Percentiles rank a stretch among this genome's conserved stretches.
phyloP scores from a whole-genome alignment of 2,113 vertebrate genomes.

The Mystacornis crossleyi region DNA sequence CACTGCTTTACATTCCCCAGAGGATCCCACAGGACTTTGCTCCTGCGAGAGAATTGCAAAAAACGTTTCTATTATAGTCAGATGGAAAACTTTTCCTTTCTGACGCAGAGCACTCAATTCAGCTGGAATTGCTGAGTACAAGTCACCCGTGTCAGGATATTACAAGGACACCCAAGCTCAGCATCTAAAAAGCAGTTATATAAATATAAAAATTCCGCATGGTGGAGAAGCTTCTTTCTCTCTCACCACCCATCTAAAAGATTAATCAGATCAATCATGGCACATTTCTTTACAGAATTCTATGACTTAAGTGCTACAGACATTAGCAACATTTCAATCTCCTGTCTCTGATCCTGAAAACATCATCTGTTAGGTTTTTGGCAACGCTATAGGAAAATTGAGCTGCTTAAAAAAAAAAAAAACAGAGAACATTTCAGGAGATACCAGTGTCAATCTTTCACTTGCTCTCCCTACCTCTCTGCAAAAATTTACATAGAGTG shows the following conservation, averaged over 20 bases:
- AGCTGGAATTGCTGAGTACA: not conserved
- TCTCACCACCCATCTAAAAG: slow-evolving; percentile 23
- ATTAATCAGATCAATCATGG: slow-evolving; percentile 48
- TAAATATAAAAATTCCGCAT: not conserved
- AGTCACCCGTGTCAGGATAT: not conserved
- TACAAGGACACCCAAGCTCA: not conserved
- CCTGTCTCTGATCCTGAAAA: slow-evolving; percentile 54
- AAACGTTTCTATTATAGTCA: not conserved
- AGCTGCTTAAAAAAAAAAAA: slow-evolving; percentile 28
- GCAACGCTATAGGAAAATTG: not conserved
- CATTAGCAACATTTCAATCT: slow-evolving; percentile 61
- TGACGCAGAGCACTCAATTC: not conserved
- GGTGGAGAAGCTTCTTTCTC: slow-evolving; percentile 4
- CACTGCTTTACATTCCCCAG: not conserved
- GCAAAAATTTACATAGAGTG: slow-evolving; percentile 37
- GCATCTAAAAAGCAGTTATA: not conserved
- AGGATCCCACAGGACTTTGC: not conserved
- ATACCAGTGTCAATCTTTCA: slow-evolving; percentile 26
- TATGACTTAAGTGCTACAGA: slow-evolving; percentile 53
- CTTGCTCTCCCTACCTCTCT: not conserved
- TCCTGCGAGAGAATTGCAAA: not conserved
- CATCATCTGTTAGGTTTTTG: slow-evolving; percentile 48
- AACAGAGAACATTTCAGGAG: not conserved
- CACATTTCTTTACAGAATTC: slow-evolving; percentile 62
- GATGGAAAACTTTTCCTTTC: not conserved